These are phyloP conservation scores for Peromyscus leucopus DNA, from an alignment of 2,113 vertebrate genomes.

Conservation along the genomic window DNA sequence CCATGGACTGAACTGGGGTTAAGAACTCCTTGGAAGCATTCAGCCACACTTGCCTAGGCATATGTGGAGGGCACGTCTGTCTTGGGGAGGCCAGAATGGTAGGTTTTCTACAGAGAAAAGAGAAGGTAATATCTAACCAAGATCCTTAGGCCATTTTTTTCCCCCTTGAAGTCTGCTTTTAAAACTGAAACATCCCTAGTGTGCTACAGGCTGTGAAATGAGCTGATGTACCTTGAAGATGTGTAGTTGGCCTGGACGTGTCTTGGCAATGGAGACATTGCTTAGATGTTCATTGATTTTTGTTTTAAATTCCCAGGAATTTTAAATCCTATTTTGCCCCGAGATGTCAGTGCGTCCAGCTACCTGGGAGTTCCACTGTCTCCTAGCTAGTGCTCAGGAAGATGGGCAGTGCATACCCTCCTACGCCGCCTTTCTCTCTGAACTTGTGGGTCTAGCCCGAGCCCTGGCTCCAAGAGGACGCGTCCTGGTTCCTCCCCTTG, in stretches of 20 bases:
- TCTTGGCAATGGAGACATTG: not conserved
- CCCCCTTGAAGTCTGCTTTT: not conserved
- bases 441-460: not conserved
- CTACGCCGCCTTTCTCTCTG: not conserved
- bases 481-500: not conserved
- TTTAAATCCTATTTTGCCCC: not conserved
- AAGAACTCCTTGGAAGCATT: fast-evolving
- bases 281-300: not conserved
- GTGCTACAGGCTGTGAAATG: fast-evolving
- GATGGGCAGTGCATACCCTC: not conserved
- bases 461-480: not conserved
- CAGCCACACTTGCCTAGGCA: fast-evolving
- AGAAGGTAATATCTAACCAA: not conserved
- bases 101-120: no score
- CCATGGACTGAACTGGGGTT: not conserved
- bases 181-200: no score
- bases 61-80: not conserved
- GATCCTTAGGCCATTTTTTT: not conserved
- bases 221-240: not conserved
- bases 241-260: not conserved
- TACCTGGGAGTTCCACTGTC: fast-evolving
- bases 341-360: not conserved
- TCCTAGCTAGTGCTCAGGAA: not conserved
- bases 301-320: not conserved
- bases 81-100: not conserved